phyloP scores from a whole-genome alignment of 2,888 invertebrate genomes.

The Saturnia pavonia region DNA sequence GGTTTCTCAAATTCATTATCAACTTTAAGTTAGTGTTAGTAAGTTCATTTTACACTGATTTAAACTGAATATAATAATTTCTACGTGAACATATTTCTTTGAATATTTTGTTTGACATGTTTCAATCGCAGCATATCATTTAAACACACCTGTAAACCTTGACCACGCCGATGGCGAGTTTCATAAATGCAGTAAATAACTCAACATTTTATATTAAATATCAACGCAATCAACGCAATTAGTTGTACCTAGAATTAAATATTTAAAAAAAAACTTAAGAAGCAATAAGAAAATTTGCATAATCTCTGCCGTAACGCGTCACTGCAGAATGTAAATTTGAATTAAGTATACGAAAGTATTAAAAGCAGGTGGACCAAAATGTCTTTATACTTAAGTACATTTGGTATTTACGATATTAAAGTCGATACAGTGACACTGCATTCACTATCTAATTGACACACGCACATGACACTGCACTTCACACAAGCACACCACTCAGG shows the following conservation, averaged over 20 bases:
- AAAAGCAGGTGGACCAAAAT: neutral
- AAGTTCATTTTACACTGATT: neutral
- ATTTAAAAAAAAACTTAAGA: neutral
- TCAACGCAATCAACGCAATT: slow-evolving; percentile 6
- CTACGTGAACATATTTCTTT: neutral
- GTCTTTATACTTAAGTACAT: neutral
- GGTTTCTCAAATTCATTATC: neutral
- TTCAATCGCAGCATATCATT: neutral
- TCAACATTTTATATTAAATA: slow-evolving; percentile 15
- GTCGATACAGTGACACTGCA: too few relatives aligned
- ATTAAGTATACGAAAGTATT: neutral
- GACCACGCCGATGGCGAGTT: slow-evolving; percentile 18
- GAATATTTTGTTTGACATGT: neutral
- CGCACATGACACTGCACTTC: too few relatives aligned
- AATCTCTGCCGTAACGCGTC: neutral
- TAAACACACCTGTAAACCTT: slow-evolving; percentile 20
- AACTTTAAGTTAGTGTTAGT: neutral
- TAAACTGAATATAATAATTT: neutral
- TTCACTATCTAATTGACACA: too few relatives aligned
- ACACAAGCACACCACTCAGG: too few relatives aligned
- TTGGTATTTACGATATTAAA: neutral
- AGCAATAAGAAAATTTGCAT: neutral
- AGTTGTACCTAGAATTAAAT: slow-evolving; percentile 9
- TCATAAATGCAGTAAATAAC: slow-evolving; percentile 16
- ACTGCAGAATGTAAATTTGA: neutral